These are phyloP conservation scores for Carassius carassius DNA, from an alignment of 2,113 vertebrate species.

Conservation along the genomic window DNA sequence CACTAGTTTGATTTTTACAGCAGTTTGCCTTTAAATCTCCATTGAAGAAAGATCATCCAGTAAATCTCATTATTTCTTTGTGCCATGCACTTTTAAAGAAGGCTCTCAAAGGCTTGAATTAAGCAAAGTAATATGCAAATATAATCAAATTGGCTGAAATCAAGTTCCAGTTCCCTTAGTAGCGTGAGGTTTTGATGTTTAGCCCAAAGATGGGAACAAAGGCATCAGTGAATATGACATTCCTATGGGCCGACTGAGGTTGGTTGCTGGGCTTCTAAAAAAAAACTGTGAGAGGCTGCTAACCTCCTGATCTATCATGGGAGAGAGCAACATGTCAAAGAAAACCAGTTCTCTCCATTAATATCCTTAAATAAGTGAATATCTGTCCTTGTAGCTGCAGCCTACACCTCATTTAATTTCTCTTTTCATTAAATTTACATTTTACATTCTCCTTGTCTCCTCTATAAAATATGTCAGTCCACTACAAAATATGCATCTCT, in stretches of 20 bases:
- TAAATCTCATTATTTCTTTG: conserved; percentile 4
- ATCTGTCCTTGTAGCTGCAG: conserved; percentile 47
- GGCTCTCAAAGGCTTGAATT: conserved; percentile 27
- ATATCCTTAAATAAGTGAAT: conserved; percentile 61
- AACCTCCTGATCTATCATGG: conserved; percentile 67
- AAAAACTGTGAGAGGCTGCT: not conserved
- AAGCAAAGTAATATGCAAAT: conserved; percentile 37
- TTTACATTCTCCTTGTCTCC: conserved; percentile 25
- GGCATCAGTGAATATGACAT: not conserved
- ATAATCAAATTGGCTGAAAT: conserved; percentile 36
- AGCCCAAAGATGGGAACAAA: conserved; percentile 19
- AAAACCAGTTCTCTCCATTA: conserved; percentile 70
- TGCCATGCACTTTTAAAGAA: not conserved
- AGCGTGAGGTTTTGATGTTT: conserved; percentile 13
- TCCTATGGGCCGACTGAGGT: conserved; percentile 23
- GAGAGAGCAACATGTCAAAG: conserved; percentile 66
- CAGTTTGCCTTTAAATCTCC: conserved; percentile 24
- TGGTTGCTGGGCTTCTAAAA: conserved; percentile 40
- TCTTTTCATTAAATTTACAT: conserved; percentile 36
- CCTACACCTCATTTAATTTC: conserved; percentile 27
- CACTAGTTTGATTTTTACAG: conserved; percentile 1
- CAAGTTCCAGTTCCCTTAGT: conserved; percentile 26
- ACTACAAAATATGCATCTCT: conserved; percentile 26
- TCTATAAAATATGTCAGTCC: conserved; percentile 35
- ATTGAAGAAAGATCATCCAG: not conserved